Conservation (phyloP, 2,797 vertebrate genomes). For the Balearica regulorum region DNA sequence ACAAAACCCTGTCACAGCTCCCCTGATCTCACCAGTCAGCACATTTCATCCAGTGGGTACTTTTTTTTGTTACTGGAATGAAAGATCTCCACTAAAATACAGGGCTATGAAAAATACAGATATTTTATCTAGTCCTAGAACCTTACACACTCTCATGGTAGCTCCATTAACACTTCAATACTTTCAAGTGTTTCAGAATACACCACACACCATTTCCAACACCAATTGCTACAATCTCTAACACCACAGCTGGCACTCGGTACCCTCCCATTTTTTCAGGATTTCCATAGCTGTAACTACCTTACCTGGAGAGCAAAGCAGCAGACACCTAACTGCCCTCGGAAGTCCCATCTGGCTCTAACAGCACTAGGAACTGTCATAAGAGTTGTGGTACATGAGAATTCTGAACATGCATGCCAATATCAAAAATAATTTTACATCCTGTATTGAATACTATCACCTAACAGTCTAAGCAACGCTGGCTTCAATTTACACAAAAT, state of each 20-base stretch:
- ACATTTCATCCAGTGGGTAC: neutral
- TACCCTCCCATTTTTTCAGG: accelerated
- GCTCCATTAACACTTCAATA: neutral
- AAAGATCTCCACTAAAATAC: neutral
- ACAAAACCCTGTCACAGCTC: neutral
- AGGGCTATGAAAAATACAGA: accelerated
- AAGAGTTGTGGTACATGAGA: accelerated
- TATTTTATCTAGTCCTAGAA: neutral
- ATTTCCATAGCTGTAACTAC: neutral
- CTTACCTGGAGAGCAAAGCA: neutral
- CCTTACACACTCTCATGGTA: accelerated
- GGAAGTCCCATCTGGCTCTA: neutral
- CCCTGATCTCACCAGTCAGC: neutral
- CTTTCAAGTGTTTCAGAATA: neutral
- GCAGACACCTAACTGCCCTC: accelerated
- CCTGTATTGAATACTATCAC: neutral
- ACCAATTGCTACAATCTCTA: neutral
- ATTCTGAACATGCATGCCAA: accelerated
- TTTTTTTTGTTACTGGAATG: neutral
- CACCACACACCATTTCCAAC: neutral
- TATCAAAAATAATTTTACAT: neutral
- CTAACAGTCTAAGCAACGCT: neutral
- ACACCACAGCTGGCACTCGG: neutral
- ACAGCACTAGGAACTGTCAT: neutral
- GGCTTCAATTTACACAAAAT: neutral